A percentile compares a stretch with the other conserved stretches of the same genome.
These are phyloP conservation scores for Scotopteryx bipunctaria DNA, from an alignment of 2,888 invertebrate genomes.

Conservation along the genomic window DNA sequence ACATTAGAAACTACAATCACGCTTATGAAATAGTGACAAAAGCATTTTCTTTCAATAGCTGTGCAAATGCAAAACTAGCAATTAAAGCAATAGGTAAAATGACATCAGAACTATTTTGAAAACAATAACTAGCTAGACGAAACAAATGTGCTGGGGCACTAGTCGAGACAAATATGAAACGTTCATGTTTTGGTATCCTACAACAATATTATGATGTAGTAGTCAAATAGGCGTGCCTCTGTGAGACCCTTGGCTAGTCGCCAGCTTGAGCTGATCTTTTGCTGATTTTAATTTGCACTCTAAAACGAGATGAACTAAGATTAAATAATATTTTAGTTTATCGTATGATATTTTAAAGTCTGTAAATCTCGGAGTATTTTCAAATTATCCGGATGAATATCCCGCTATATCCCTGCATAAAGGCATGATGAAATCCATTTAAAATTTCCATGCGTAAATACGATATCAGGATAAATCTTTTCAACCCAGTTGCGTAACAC, in stretches of 20 bases:
- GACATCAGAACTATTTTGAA: conserved; percentile 29
- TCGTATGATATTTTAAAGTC: background rate
- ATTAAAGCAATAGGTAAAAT: conserved; percentile 8
- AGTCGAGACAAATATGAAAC: conserved; percentile 54
- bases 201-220: conserved; percentile 50
- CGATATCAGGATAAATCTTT: conserved; percentile 4
- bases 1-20: background rate
- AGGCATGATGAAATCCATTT: conserved; percentile 3
- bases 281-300: conserved; percentile 12
- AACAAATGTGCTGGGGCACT: conserved; percentile 20
- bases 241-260: conserved; percentile 49
- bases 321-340: background rate
- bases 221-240: conserved; percentile 40
- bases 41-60: background rate
- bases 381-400: conserved; percentile 4
- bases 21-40: background rate
- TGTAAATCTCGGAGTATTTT: background rate
- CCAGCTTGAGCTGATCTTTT: conserved; percentile 49
- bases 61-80: background rate
- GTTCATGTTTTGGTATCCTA: conserved; percentile 46
- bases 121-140: conserved; percentile 26
- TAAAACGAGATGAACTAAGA: background rate
- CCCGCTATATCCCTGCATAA: conserved; percentile 1
- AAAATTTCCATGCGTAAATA: conserved; percentile 5
- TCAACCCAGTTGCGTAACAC: conserved; percentile 1